These are phyloP conservation scores for Diabrotica undecimpunctata DNA, from an alignment of 1,140 invertebrate genomes.

Conservation along the genomic window DNA sequence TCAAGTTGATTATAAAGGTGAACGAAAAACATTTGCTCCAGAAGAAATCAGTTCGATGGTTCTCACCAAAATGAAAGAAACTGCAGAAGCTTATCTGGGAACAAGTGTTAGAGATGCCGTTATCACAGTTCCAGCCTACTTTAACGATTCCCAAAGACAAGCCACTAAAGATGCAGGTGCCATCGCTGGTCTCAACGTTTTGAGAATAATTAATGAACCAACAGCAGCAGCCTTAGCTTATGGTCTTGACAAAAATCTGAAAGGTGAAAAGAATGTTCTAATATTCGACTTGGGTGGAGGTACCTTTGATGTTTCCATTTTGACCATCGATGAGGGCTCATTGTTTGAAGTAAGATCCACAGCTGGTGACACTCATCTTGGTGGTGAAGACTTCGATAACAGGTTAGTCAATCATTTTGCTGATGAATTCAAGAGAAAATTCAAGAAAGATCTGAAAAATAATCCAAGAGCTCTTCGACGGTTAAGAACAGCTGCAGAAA, in stretches of 20 bases:
- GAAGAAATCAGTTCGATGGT: slow-evolving; percentile 65
- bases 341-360: slow-evolving; percentile 66
- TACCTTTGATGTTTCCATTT: slow-evolving; percentile 71
- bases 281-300: slow-evolving; percentile 63
- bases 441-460: slow-evolving; percentile 49
- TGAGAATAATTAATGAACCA: slow-evolving; percentile 59
- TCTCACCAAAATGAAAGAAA: slow-evolving; percentile 87
- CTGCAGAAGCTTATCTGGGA: slow-evolving; percentile 56
- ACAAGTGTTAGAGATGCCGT: slow-evolving; percentile 39
- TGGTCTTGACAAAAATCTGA: slow-evolving; percentile 61
- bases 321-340: slow-evolving; percentile 67
- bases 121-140: slow-evolving; percentile 52
- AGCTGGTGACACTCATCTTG: slow-evolving; percentile 56
- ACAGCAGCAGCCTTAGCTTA: slow-evolving; percentile 67
- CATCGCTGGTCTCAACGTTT: slow-evolving; percentile 56
- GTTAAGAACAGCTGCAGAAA: slow-evolving; percentile 70
- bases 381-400: slow-evolving; percentile 59
- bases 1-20: slow-evolving; percentile 69
- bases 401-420: slow-evolving; percentile 64
- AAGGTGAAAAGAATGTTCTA: slow-evolving; percentile 65
- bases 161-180: slow-evolving; percentile 66
- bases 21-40: slow-evolving; percentile 44
- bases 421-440: slow-evolving; percentile 52
- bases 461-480: slow-evolving; percentile 57
- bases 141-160: slow-evolving; percentile 64